A percentile compares a stretch with the other conserved stretches of the same genome.
Conservation (phyloP, 1,140 invertebrate species). For the Drosophila lowei region DNA sequence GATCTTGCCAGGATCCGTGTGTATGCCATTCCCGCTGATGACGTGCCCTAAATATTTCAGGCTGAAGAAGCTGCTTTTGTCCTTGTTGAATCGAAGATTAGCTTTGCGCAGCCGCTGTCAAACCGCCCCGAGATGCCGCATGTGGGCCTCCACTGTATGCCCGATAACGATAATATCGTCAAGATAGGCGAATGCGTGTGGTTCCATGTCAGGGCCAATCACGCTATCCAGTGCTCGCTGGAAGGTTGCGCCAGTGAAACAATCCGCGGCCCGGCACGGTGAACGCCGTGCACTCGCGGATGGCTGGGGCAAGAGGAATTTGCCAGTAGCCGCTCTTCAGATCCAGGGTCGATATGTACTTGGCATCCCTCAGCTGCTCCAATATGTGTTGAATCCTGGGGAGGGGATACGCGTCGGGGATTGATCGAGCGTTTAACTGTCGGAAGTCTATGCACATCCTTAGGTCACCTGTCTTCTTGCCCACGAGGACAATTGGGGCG, state of each 20-base stretch:
- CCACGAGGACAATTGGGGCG: neutral
- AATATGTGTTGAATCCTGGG: neutral
- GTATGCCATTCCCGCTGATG: no score
- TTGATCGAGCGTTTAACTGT: neutral
- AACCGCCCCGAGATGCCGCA: neutral
- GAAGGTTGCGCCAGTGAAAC: neutral
- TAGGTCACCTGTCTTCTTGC: neutral
- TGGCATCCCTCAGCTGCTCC: neutral
- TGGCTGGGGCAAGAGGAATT: no score
- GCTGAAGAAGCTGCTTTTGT: no score
- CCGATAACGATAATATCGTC: constrained; percentile 1
- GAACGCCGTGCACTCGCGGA: no score
- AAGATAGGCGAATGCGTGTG: neutral
- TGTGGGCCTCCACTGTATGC: neutral
- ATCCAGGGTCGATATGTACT: neutral
- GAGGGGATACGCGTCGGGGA: neutral
- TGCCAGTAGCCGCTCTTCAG: no score
- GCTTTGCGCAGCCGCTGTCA: neutral
- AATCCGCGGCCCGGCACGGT: no score
- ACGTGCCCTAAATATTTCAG: no score
- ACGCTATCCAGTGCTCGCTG: constrained; percentile 7
- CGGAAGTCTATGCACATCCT: neutral
- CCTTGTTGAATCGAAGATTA: no score
- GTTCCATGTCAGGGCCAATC: constrained; percentile 7
- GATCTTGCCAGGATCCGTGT: no score